Base-by-base conservation (phyloP, 2,113 vertebrate species). In the Mellivora capensis region DNA sequence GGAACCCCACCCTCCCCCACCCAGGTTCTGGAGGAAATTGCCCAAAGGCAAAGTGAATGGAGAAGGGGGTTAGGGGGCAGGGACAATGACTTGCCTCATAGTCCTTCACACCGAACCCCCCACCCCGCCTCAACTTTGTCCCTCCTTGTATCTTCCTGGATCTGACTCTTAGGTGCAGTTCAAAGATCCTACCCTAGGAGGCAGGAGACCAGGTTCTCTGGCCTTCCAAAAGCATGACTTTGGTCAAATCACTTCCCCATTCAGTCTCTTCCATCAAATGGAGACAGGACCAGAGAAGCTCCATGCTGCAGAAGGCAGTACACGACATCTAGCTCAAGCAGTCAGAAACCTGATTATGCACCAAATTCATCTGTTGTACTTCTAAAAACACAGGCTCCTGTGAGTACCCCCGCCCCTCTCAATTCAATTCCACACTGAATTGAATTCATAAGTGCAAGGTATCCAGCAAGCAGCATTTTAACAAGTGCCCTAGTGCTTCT, bases 11-110 rank as follows among this genome's bases (percentile, higher is more conserved):
- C 76, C 90, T 97, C 97, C 95, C 62, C 91, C 96, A 97, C 97
- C 96, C 95, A 97, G 95, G 96, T 97, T 98, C 96, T 97, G 87
- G 69, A 90, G 98, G 98, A 98, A 98, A 98, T 98, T 98, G 98
- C 97, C 96, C 90, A 98, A 98, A 98, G 87, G 69, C 98, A 97
- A 93, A 96, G 97, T 98, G 97, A 97, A 98, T 95, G 97, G 96
- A 98, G 97, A 97, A 98, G 96, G 96, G 90, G 87, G n/a, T 94
- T 85, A 49, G 89, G 90, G 94, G 93, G 93, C 57, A 96, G 91
- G 85, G 84, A 84, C 96, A n/a, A 77, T 49, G 76, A 52, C 64
- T 97, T 97, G 95, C 97, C 42, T 98, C 96, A 96, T 44, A 97
- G 88, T 89, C 62, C 91, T 91, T 90, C 69, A 57, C 82, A 17